These are phyloP conservation scores for Chloroceryle aenea DNA, from an alignment of 2,113 vertebrate species.

Conservation along the genomic window DNA sequence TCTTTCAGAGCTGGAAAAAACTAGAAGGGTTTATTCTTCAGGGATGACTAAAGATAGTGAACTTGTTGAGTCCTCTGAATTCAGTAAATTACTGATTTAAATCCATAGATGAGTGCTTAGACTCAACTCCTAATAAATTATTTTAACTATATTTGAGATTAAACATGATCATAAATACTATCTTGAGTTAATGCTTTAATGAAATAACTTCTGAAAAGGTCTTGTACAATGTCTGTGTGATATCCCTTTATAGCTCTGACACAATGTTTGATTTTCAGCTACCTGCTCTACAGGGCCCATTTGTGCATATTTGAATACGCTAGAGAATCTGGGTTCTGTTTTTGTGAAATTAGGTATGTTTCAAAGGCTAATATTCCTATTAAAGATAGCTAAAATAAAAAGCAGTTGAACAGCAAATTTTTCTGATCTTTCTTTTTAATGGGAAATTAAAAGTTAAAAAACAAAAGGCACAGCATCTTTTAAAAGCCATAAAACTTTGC, in stretches of 20 bases:
- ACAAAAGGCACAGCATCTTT: not conserved
- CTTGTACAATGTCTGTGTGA: not conserved
- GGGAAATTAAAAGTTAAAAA: not conserved
- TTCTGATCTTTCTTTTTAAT: not conserved
- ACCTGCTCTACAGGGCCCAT: not conserved
- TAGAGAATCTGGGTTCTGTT: not conserved
- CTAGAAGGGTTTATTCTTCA: not conserved
- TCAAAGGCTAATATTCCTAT: not conserved
- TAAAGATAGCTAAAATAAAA: slow-evolving; percentile 42
- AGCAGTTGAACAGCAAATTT: not conserved
- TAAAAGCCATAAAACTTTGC: not conserved
- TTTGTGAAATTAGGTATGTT: not conserved
- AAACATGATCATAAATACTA: not conserved
- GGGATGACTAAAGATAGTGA: not conserved
- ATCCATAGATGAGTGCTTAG: not conserved
- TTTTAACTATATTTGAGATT: not conserved
- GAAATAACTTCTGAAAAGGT: not conserved
- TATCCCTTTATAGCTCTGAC: not conserved
- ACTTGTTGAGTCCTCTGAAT: not conserved
- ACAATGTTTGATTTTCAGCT: not conserved
- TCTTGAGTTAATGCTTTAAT: slow-evolving; percentile 6
- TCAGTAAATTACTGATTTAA: not conserved
- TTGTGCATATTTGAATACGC: not conserved
- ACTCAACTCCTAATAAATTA: not conserved
- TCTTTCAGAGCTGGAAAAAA: not conserved